Evolutionary conservation across 2,888 invertebrate species (phyloP).

Genomic region (Hyposoter dolosus): DNA sequence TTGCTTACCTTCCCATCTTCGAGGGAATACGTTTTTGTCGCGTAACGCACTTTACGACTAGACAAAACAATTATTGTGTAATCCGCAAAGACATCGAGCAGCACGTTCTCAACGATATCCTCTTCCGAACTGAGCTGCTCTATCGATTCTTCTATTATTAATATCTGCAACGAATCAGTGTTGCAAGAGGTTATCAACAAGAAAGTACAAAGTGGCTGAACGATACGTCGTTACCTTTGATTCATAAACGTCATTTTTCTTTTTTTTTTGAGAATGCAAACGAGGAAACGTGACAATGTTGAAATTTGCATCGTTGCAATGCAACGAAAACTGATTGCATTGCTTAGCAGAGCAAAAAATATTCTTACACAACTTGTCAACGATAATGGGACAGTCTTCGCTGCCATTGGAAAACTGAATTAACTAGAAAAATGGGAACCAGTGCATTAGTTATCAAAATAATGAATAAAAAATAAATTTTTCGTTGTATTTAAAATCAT

Average conservation of each 20-base stretch:
- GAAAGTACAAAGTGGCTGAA: not conserved
- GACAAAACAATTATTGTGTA: constrained; percentile 75
- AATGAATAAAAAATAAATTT: too few species aligned
- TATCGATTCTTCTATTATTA: constrained; percentile 73
- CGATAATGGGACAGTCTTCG: too few species aligned
- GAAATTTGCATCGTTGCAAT: too few species aligned
- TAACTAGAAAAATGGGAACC: too few species aligned
- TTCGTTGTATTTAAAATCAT: too few species aligned
- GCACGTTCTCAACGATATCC: constrained; percentile 72
- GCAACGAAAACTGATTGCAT: too few species aligned
- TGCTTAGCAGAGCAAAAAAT: too few species aligned
- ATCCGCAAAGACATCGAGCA: constrained; percentile 72
- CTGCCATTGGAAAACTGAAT: too few species aligned
- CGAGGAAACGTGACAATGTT: too few species aligned
- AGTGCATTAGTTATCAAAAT: too few species aligned
- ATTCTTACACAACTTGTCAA: too few species aligned
- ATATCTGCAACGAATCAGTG: constrained; percentile 70
- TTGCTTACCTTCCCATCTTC: constrained; percentile 67
- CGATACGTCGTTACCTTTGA: not conserved
- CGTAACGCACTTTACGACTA: constrained; percentile 70
- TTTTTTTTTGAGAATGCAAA: not conserved
- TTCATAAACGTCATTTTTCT: not conserved
- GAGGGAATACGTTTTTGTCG: constrained; percentile 67
- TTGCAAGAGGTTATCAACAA: not conserved
- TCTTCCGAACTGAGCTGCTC: constrained; percentile 70